Evolutionary conservation across 2,888 invertebrate species (phyloP), one percentile per base, ranked within the genome.

Genomic region (Gibbula magus): DNA sequence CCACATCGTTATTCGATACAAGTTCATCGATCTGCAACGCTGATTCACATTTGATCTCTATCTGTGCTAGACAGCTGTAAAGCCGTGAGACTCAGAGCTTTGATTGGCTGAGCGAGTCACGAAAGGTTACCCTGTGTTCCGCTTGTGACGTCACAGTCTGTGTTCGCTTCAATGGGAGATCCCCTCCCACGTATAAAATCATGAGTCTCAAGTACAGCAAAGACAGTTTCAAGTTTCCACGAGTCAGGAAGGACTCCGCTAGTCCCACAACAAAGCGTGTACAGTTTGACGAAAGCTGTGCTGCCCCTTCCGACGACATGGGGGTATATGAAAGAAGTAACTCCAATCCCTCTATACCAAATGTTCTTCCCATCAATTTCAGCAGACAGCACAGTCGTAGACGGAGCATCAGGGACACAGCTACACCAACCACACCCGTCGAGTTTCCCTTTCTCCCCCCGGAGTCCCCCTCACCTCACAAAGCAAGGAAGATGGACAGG

Each of bases 71-170:
- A 45, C 45, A 45, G 45, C 10, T 45, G 45, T 45, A 45, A 45
- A 45, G 45, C 45, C 8, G 45, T 1, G 45, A 45, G 45, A 4
- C 45, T 10, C 10, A 8, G 45, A 45, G 45, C 45, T 45, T 1
- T 13, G 45, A 45, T 45, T 45, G 45, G 45, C 45, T 45, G 45
- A 45, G 5, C 45, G 56, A 56, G 56, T 22, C 56, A 56, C 56
- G 56, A 61, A 61, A 61, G 61, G 61, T 61, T 18, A 45, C 76
- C 1, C 20, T 75, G 61, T 61, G 61, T 61, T 61, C 61, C 61
- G 13, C 18, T 29, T 61, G 61, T 61, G 61, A 61, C 61, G 61
- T 61, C 61, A 61, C 61, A 61, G 61, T 22, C 61, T 61, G 29
- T 61, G 25, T 13, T 10, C 29, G 13, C 16, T 61, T 61, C 61